phyloP scores from a whole-genome alignment of 2,888 invertebrate genomes.

The Hirudinaria manillensis region DNA sequence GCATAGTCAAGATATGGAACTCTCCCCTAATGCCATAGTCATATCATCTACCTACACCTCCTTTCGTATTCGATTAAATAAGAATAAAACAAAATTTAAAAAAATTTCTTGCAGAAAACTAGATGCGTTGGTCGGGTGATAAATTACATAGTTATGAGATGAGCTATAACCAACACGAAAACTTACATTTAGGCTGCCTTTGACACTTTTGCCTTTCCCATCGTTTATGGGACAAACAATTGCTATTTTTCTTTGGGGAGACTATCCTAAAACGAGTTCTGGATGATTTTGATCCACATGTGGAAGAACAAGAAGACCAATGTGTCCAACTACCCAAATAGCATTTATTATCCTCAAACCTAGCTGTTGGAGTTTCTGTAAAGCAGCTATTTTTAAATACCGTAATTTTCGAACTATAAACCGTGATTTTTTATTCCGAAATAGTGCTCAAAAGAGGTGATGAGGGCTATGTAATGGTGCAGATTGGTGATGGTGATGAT shows the following conservation, averaged over 20 bases:
- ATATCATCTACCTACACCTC: no score
- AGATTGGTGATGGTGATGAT: no score
- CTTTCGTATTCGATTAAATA: no score
- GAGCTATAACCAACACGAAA: neutral
- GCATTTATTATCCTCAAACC: neutral
- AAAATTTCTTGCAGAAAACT: neutral
- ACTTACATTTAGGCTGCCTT: conserved; percentile 11
- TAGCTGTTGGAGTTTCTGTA: neutral
- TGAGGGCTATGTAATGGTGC: no score
- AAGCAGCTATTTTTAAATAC: neutral
- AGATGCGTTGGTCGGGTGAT: neutral
- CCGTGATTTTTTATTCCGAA: no score
- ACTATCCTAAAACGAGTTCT: neutral
- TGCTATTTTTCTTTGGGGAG: neutral
- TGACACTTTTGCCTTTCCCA: neutral
- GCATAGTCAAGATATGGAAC: no score
- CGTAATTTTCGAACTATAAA: neutral
- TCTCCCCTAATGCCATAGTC: no score
- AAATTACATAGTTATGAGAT: neutral
- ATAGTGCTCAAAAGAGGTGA: no score
- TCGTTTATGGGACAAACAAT: neutral
- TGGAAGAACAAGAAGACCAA: conserved; percentile 12
- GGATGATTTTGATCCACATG: conserved; percentile 13
- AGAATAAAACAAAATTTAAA: no score
- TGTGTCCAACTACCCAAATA: conserved; percentile 2